Base-by-base conservation (phyloP, 2,888 invertebrate genomes). In the Entomobrya proxima region DNA sequence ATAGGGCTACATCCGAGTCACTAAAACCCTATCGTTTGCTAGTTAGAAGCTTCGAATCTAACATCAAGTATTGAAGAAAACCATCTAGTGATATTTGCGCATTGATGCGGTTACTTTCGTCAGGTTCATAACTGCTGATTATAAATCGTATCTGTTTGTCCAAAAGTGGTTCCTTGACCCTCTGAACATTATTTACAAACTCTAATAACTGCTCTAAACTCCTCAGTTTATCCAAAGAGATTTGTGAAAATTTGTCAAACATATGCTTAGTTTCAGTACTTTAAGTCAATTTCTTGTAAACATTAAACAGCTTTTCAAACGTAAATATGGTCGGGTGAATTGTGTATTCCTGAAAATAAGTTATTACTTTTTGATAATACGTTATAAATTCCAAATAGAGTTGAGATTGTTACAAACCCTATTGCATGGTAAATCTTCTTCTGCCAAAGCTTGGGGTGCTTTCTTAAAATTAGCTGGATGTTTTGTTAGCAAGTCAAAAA, bases 121-220 rank as follows among this genome's bases (percentile, higher is more conserved):
- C 96, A 85, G 96, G 96, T 92, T 98, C 98, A 92, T 98, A 97
- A 90, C 96, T 95, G 90, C 94, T 94, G 91, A 98, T 98, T 86
- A 98, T 94, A 91, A 98, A 97, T 92, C 95, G 95, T 85, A 98
- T 98, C 81, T 96, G 94, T 61, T 95, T 95, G 98, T 98, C 0
- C 98, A 98, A 92, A 98, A 96, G 37, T 98, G 94, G 91, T 93
- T 98, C 98, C 92, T 98, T 98, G 89, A 98, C 98, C 89, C 98
- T 93, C 92, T 98, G 98, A 78, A 96, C 95, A 90, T 96, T 95
- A 92, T 98, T 98, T 79, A 98, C 93, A 92, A 98, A 98, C 87
- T 97, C 96, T 85, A 98, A 97, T 91, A 98, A 94, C 92, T 98
- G 98, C 79, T 95, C 94, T 58, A 96, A 95, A 18, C 96, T 95